Percentiles rank a stretch among this genome's conserved stretches.
Conservation (phyloP, 2,888 invertebrate species). For the Idaea aversata region DNA sequence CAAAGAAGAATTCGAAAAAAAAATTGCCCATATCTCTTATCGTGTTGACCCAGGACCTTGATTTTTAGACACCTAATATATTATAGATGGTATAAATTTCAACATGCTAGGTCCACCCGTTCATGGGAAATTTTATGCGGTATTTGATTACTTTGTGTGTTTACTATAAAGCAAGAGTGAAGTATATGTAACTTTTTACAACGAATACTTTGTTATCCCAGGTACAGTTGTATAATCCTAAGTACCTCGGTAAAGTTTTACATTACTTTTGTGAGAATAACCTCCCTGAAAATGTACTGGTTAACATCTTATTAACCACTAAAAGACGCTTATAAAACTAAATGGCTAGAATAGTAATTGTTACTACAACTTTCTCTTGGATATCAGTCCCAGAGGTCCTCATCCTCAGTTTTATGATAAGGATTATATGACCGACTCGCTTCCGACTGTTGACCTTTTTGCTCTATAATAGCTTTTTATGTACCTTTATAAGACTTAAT, state of each 20-base stretch:
- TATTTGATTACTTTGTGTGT: too few species aligned
- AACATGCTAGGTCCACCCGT: too few species aligned
- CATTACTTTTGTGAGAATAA: background rate
- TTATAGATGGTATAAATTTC: too few species aligned
- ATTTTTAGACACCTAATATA: too few species aligned
- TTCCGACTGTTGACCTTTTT: background rate
- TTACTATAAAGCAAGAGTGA: too few species aligned
- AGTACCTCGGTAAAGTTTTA: background rate
- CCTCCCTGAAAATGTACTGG: background rate
- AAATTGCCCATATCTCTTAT: too few species aligned
- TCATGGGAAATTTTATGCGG: too few species aligned
- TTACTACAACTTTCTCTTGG: background rate
- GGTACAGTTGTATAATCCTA: too few species aligned
- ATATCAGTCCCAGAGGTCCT: background rate
- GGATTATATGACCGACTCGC: background rate
- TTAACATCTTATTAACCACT: conserved; percentile 1
- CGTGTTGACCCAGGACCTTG: too few species aligned
- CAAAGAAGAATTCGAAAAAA: too few species aligned
- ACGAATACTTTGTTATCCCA: too few species aligned
- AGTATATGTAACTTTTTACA: too few species aligned
- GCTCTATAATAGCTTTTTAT: background rate
- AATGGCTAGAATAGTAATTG: conserved; percentile 1
- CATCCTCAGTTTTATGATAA: background rate
- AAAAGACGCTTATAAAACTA: background rate
- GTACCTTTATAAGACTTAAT: background rate